Base-by-base conservation (phyloP, 2,113 vertebrate species). In the Brachypodius melanocephalos region DNA sequence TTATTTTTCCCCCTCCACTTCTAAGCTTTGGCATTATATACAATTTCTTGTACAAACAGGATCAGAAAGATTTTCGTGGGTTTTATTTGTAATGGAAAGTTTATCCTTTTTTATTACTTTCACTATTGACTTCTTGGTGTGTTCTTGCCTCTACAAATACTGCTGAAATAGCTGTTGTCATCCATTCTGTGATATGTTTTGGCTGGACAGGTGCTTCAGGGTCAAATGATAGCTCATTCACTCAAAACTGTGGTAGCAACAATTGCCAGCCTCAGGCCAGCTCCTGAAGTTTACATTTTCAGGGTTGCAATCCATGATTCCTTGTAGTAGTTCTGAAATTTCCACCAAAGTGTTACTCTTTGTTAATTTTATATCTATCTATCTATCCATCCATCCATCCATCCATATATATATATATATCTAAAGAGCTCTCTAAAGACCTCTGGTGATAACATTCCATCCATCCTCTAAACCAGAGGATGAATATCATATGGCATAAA, bases 91-190 rank as follows among this genome's bases (percentile, higher is more conserved):
- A 95, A 89, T 69, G 52, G 91, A 88, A 89, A 95, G 61, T 88
- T 93, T 95, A 77, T 77, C 62, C 55, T 84, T 92, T 97, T 94
- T 90, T 96, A 91, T 95, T 93, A 51, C 73, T 75, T 96, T 95
- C 43, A 45, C 29, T 93, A 7, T 85, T 92, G 67, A 91, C 77
- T 83, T 83, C 76, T 76, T 78, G 88, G 91, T 86, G 22, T 89
- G 68, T 81, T 73, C 75, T 74, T 93, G 83, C 79, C 91, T 89
- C 88, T 94, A 51, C 61, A 96, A 95, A 96, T 86, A 89, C 73
- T 75, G 69, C 89, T 90, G 93, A 94, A 96, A 94, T 93, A 85
- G 78, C 89, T 94, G 81, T 84, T 92, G 61, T 87, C 88, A 89
- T 88, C 86, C 52, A 8, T 84, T 82, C 65, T 91, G 94, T 91